A percentile compares a stretch with the other conserved stretches of the same genome.
Conservation (phyloP, 1,140 invertebrate genomes). For the Chlorops oryzae region DNA sequence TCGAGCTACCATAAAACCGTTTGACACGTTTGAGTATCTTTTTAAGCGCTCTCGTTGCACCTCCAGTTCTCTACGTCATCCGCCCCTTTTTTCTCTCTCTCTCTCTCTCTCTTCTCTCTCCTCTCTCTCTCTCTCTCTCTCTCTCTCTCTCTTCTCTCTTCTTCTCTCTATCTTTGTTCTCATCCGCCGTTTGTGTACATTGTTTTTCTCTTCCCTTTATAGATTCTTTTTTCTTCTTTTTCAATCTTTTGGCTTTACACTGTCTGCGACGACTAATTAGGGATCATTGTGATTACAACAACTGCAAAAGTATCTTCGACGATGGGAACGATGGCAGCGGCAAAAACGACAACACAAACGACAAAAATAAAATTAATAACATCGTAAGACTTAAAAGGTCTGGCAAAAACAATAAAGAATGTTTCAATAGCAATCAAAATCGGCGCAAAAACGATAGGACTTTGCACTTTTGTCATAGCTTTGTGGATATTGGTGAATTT, state of each 20-base stretch:
- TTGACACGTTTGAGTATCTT: too few relatives aligned
- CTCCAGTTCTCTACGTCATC: too few relatives aligned
- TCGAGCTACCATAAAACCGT: too few relatives aligned
- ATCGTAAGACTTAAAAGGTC: too few relatives aligned
- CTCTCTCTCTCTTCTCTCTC: background rate
- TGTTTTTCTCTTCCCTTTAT: background rate
- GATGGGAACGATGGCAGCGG: background rate
- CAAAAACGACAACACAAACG: constrained; percentile 2
- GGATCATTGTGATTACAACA: constrained; percentile 38
- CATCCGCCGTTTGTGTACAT: background rate
- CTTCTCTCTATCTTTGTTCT: background rate
- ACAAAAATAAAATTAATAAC: constrained; percentile 13
- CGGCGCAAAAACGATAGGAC: too few relatives aligned
- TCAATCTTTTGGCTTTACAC: constrained; percentile 10
- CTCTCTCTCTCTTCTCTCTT: too few relatives aligned
- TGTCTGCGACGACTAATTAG: constrained; percentile 46
- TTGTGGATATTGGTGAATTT: too few relatives aligned
- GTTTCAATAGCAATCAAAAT: too few relatives aligned
- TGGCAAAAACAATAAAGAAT: too few relatives aligned
- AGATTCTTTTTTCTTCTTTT: too few relatives aligned
- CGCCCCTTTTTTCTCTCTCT: background rate
- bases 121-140: background rate
- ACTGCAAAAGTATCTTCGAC: constrained; percentile 10
- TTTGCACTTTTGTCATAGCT: too few relatives aligned
- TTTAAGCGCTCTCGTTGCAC: too few relatives aligned